phyloP scores from a whole-genome alignment of 2,797 vertebrate species.

The Kryptolebias ocellatus region DNA sequence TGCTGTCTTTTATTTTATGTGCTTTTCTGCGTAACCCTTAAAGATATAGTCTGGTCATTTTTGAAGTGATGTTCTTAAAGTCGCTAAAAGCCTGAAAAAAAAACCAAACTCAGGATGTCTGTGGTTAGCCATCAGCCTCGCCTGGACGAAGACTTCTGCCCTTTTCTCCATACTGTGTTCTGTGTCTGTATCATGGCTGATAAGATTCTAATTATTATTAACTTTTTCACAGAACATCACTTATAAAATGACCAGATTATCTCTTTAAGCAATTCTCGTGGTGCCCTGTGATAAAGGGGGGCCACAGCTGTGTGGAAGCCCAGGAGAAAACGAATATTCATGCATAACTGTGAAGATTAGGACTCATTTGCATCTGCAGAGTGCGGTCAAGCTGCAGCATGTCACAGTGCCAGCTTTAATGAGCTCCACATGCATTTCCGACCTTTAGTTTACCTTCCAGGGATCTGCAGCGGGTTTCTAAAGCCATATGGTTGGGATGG shows the following conservation, averaged over 20 bases:
- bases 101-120: too few relatives aligned
- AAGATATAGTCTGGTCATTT: not conserved
- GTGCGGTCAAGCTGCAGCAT: conserved; percentile 26
- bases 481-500: conserved; percentile 44
- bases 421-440: conserved; percentile 29
- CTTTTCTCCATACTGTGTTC: too few relatives aligned
- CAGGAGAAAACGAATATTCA: conserved; percentile 41
- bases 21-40: conserved; percentile 28
- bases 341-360: conserved; percentile 41
- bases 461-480: conserved; percentile 20
- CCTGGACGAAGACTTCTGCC: too few relatives aligned
- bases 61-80: too few relatives aligned
- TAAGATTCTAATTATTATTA: too few relatives aligned
- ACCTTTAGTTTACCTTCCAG: conserved; percentile 49
- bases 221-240: too few relatives aligned
- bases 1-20: conserved; percentile 43
- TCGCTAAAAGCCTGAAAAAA: too few relatives aligned
- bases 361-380: conserved; percentile 55
- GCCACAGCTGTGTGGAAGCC: conserved; percentile 47
- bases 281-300: conserved; percentile 43
- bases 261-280: conserved; percentile 19
- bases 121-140: too few relatives aligned
- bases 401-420: conserved; percentile 39
- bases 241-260: too few relatives aligned
- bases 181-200: too few relatives aligned